A percentile compares a stretch with the other conserved stretches of the same genome.
Evolutionary conservation across 2,888 invertebrate species (phyloP).

Genomic region (Deladenus siricidicola): DNA sequence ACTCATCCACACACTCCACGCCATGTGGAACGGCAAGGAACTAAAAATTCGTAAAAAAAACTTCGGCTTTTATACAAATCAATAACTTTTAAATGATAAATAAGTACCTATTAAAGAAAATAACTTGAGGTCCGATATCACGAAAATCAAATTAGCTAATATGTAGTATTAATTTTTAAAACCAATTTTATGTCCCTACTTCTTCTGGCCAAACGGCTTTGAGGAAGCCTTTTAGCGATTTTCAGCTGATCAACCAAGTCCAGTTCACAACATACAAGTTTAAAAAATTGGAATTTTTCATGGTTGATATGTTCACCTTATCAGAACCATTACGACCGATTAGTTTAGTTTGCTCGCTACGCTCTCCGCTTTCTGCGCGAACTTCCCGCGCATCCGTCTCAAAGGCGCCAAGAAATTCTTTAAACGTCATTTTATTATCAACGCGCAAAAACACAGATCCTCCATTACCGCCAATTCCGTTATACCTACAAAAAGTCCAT

Average conservation of each 20-base stretch:
- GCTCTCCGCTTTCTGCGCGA: conserved; percentile 18
- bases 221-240: too few relatives aligned
- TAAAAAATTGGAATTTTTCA: too few relatives aligned
- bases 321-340: conserved; percentile 22
- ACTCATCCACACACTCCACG: conserved; percentile 41
- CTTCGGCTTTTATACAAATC: background rate
- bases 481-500: conserved; percentile 31
- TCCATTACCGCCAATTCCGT: conserved; percentile 47
- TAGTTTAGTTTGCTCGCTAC: conserved; percentile 20
- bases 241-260: too few relatives aligned
- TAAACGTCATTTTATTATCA: conserved; percentile 32
- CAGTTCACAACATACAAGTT: too few relatives aligned
- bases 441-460: conserved; percentile 39
- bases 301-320: conserved; percentile 7
- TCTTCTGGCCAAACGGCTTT: too few relatives aligned
- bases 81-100: too few relatives aligned
- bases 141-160: too few relatives aligned
- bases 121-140: too few relatives aligned
- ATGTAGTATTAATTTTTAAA: too few relatives aligned
- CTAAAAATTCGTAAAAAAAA: background rate
- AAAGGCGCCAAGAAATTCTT: conserved; percentile 30
- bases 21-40: conserved; percentile 44
- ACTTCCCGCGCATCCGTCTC: conserved; percentile 10
- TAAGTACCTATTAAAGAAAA: too few relatives aligned
- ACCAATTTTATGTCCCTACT: too few relatives aligned